Percentiles rank a stretch among this genome's conserved stretches.
These are phyloP conservation scores for Dryoscopus gambensis DNA, from an alignment of 2,113 vertebrate species.

Conservation along the genomic window DNA sequence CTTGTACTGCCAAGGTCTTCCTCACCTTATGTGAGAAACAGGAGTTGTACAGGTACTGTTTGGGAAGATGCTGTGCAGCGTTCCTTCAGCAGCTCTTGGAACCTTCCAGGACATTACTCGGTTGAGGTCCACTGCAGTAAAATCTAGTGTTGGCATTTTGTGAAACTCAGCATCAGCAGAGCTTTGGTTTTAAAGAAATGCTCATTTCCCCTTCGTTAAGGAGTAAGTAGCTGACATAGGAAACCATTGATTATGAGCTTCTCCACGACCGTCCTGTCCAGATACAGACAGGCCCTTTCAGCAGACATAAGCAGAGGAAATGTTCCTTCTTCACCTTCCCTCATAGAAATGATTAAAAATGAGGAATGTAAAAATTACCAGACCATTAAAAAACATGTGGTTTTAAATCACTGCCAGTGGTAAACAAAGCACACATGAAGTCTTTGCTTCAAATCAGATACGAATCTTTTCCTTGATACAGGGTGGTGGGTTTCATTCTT, in stretches of 20 bases:
- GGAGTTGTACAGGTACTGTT: background rate
- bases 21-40: background rate
- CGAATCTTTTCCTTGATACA: background rate
- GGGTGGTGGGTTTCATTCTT: constrained; percentile 6
- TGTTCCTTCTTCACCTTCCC: background rate
- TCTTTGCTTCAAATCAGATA: background rate
- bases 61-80: background rate
- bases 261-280: background rate
- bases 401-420: background rate
- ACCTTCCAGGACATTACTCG: background rate
- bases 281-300: background rate
- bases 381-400: background rate
- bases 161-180: background rate
- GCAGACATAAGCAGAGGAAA: background rate
- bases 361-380: background rate
- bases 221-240: background rate
- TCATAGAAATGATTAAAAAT: background rate
- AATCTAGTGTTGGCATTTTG: background rate
- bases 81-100: background rate
- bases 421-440: constrained; percentile 16
- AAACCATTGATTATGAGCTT: background rate
- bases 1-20: background rate
- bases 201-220: background rate
- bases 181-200: background rate
- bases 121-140: background rate